A percentile compares a stretch with the other conserved stretches of the same genome.
phyloP scores from a whole-genome alignment of 2,113 vertebrate species.

The Eulemur macaco region DNA sequence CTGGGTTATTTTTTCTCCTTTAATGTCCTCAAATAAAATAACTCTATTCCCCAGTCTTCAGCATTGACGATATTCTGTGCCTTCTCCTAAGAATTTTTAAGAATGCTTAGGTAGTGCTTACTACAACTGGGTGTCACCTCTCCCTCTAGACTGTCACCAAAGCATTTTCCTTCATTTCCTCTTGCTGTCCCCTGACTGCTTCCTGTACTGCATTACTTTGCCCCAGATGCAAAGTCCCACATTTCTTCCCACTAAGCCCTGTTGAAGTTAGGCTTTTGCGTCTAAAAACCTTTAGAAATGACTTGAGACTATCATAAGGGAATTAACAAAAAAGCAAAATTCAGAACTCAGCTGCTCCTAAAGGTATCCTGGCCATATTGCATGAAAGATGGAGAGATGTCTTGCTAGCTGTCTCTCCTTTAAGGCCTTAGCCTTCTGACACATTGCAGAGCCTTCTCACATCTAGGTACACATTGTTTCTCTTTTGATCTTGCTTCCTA shows the following conservation, averaged over 20 bases:
- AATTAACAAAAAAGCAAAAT: neutral
- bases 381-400: neutral
- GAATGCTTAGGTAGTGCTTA: neutral
- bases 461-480: neutral
- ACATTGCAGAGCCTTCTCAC: neutral
- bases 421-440: too few relatives aligned
- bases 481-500: neutral
- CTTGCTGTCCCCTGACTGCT: neutral
- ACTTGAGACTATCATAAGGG: neutral
- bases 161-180: neutral
- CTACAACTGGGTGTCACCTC: neutral
- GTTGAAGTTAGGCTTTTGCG: neutral
- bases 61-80: neutral
- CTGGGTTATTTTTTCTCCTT: neutral
- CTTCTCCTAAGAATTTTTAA: neutral
- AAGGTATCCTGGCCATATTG: too few relatives aligned
- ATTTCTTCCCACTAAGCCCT: neutral
- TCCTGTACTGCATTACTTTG: neutral
- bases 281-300: neutral
- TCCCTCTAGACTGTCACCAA: neutral
- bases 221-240: neutral
- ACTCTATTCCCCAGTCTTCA: neutral
- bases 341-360: neutral
- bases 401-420: neutral
- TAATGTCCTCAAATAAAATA: neutral